These are phyloP conservation scores for Drosophila lowei DNA, from an alignment of 1,140 invertebrate genomes.

Conservation along the genomic window DNA sequence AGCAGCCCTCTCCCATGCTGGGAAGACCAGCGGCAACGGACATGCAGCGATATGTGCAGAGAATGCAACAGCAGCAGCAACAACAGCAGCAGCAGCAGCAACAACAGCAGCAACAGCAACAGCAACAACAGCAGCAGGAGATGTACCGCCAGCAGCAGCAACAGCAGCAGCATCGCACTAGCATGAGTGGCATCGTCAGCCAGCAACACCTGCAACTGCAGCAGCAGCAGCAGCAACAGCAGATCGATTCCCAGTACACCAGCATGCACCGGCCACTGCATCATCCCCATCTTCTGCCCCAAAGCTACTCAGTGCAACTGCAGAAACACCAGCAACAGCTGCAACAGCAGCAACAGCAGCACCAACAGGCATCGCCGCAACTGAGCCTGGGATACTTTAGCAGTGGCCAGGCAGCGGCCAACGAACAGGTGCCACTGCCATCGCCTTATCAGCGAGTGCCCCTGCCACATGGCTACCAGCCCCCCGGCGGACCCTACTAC, in stretches of 20 bases:
- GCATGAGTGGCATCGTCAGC: conserved; percentile 66
- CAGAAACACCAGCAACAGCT: conserved; percentile 76
- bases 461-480: conserved; percentile 83
- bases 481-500: conserved; percentile 70
- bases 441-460: conserved; percentile 85
- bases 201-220: conserved; percentile 61
- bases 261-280: conserved; percentile 62
- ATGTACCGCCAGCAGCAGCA: conserved; percentile 55
- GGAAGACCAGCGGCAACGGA: conserved; percentile 50
- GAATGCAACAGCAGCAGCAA: conserved; percentile 58
- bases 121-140: conserved; percentile 53
- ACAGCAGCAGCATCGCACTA: conserved; percentile 56
- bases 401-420: conserved; percentile 53
- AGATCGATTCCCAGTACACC: conserved; percentile 59
- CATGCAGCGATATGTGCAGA: conserved; percentile 77
- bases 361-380: conserved; percentile 82
- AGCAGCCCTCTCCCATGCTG: conserved; percentile 58
- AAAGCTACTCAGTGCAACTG: conserved; percentile 66
- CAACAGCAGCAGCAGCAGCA: conserved; percentile 34
- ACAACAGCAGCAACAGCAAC: conserved; percentile 48
- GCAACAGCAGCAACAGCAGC: conserved; percentile 60
- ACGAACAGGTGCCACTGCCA: conserved; percentile 53
- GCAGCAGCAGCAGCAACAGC: conserved; percentile 56
- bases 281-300: conserved; percentile 38
- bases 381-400: conserved; percentile 73